Evolutionary conservation across 2,888 invertebrate species (phyloP).

Genomic region (Drosophila hamatofila): DNA sequence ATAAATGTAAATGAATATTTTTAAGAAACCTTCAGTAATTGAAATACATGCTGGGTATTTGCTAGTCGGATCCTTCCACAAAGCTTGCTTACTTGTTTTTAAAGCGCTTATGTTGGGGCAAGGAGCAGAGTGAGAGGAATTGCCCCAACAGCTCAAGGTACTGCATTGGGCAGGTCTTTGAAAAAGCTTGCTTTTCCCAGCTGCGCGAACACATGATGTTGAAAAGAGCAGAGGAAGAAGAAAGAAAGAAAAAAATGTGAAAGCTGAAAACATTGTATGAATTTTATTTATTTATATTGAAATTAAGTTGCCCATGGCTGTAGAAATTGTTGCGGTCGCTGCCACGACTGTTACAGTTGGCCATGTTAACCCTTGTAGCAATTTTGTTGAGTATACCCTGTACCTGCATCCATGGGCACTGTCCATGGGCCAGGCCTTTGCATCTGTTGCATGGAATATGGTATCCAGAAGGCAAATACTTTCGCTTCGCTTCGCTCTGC

Average conservation of each 20-base stretch:
- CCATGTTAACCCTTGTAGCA: constrained; percentile 70
- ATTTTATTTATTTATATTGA: constrained; percentile 79
- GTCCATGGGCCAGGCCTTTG: neutral
- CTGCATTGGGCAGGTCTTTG: constrained; percentile 29
- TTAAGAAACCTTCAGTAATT: no score
- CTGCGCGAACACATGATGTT: constrained; percentile 37
- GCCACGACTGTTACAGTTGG: constrained; percentile 26
- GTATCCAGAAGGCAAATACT: constrained; percentile 19
- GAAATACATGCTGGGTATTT: neutral
- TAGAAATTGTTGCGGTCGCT: constrained; percentile 77
- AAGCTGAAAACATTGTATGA: constrained; percentile 25
- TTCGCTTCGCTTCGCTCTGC: neutral
- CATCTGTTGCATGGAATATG: neutral
- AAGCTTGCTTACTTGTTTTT: neutral
- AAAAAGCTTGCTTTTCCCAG: constrained; percentile 21
- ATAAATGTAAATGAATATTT: no score
- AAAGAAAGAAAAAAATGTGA: constrained; percentile 2
- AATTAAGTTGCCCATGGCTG: constrained; percentile 75
- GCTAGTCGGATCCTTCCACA: neutral
- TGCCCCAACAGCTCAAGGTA: constrained; percentile 16
- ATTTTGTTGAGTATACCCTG: constrained; percentile 37
- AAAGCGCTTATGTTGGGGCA: constrained; percentile 13
- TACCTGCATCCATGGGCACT: neutral
- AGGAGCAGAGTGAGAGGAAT: neutral
- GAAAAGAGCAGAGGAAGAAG: constrained; percentile 7